A percentile compares a stretch with the other conserved stretches of the same genome.
phyloP scores from a whole-genome alignment of 2,888 invertebrate genomes.

The Pherbina coryleti region DNA sequence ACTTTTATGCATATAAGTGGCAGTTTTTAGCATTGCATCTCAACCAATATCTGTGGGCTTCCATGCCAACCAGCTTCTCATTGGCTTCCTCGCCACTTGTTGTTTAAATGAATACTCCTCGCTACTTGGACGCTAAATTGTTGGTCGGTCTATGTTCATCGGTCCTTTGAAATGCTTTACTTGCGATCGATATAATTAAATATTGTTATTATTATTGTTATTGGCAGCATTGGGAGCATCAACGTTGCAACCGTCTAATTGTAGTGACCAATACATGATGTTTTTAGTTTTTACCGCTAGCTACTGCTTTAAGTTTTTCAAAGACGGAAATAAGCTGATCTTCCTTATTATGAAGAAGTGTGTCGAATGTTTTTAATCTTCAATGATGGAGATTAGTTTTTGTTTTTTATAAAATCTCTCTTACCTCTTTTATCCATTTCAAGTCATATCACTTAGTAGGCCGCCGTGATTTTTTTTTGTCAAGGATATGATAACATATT shows the following conservation, averaged over 20 bases:
- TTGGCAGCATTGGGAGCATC: slow-evolving; percentile 11
- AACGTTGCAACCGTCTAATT: neutral
- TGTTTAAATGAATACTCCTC: neutral
- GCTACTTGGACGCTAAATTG: slow-evolving; percentile 50
- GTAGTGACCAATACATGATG: slow-evolving; percentile 6
- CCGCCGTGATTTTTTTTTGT: too few species aligned
- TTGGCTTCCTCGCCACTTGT: slow-evolving; percentile 4
- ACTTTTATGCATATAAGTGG: slow-evolving; percentile 21
- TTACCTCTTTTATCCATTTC: too few species aligned
- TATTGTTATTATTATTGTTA: slow-evolving; percentile 41
- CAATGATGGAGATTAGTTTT: too few species aligned
- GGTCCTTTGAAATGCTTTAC: slow-evolving; percentile 38
- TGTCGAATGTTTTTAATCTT: too few species aligned
- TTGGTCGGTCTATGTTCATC: slow-evolving; percentile 45
- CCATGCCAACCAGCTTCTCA: neutral
- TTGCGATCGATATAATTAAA: slow-evolving; percentile 32
- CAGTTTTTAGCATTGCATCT: slow-evolving; percentile 2
- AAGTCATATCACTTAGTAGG: too few species aligned
- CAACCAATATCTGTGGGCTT: neutral
- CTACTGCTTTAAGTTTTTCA: too few species aligned
- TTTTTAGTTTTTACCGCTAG: neutral
- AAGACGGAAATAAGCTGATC: too few species aligned
- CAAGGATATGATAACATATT: too few species aligned
- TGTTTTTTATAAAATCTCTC: too few species aligned
- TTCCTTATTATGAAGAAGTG: too few species aligned